Conservation (phyloP, 2,113 vertebrate species). For the Mohoua ochrocephala region DNA sequence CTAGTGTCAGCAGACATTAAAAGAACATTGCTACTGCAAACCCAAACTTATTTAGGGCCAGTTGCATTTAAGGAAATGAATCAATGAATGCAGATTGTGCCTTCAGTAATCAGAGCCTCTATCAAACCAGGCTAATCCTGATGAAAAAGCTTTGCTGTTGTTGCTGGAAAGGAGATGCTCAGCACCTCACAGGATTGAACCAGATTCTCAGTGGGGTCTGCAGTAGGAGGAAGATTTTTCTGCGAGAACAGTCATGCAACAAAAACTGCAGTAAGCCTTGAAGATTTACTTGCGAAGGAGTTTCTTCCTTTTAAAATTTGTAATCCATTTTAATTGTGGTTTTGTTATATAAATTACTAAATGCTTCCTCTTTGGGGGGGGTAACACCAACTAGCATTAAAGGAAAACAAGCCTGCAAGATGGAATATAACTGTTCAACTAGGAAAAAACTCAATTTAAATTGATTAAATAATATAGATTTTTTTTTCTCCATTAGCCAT, state of each 20-base stretch:
- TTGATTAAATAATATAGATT: neutral
- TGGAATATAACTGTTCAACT: neutral
- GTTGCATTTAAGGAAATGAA: neutral
- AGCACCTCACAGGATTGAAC: neutral
- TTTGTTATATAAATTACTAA: neutral
- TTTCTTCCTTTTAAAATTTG: neutral
- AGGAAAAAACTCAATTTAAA: neutral
- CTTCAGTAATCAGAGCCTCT: neutral
- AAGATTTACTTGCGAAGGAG: neutral
- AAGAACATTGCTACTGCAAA: neutral
- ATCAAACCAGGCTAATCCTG: neutral
- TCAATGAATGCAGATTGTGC: neutral
- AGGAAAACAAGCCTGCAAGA: neutral
- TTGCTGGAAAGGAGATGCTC: neutral
- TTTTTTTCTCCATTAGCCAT: neutral
- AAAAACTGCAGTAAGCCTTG: neutral
- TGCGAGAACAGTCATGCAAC: neutral
- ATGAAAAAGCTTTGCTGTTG: neutral
- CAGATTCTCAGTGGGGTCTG: neutral
- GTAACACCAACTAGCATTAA: neutral
- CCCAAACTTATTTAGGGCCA: neutral
- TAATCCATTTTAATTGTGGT: neutral
- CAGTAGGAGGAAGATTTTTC: neutral
- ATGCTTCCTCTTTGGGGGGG: neutral
- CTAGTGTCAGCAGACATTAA: neutral